Base-by-base conservation (phyloP, 2,113 vertebrate species). In the Sebastes schlegelii region DNA sequence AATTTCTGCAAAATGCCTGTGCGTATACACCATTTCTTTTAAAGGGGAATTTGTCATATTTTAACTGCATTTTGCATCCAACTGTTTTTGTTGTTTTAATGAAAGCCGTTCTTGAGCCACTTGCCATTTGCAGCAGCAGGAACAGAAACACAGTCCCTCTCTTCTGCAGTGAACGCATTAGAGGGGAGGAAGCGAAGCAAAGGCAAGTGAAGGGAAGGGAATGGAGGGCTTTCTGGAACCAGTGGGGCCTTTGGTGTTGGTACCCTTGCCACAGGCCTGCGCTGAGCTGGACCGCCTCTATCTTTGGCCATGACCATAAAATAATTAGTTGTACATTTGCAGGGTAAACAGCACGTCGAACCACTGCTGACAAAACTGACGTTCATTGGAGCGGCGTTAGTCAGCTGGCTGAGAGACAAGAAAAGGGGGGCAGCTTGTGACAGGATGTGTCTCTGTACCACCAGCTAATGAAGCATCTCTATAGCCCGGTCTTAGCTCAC, bases 291-390 rank as follows among this genome's bases (percentile, higher is more conserved):
- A 86, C 84, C 74, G 80, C 82, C 79, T 84, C 67, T 86, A 74
- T 86, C 86, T 77, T 80, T 83, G 85, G 84, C 83, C 70, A 79
- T 72, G 88, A 73, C 82, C 86, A 82, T 85, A 86, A 83, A 90
- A 85, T 88, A 82, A 92, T 92, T 91, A 90, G 82, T 87, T 81
- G 79, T 79, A 83, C 90, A 86, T 91, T 91, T 89, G 91, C 88
- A 89, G 90, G 79, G 82, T 85, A 90, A 92, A 92, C 88, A 85
- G 86, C 84, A 71, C 76, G 57, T 77, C 84, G 88, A 88, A 75
- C 84, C 76, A 46, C 83, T 74, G 87, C 89, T 89, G 86, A 90
- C 84, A 86, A 78, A 89, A 76, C 49, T 23, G 82, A 85, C 80
- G 63, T 75, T 86, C 79, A 82, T 70, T 77, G 78, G 75, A 88